These are phyloP conservation scores for Caenorhabditis remanei DNA, from an alignment of 1,140 invertebrate species.

Conservation along the genomic window DNA sequence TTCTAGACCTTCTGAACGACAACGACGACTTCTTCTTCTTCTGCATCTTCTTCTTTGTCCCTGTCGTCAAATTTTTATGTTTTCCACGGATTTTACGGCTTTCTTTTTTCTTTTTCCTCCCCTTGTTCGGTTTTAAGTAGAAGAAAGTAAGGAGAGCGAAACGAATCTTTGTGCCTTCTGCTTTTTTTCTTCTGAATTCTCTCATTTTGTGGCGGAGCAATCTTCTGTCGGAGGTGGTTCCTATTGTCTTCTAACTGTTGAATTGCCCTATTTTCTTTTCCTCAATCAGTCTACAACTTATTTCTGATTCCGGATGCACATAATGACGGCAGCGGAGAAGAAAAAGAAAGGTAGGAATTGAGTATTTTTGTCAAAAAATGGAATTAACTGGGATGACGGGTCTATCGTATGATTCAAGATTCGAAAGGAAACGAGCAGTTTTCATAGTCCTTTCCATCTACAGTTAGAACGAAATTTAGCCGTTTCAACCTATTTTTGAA, in stretches of 20 bases:
- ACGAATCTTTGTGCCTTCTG: conserved; percentile 8
- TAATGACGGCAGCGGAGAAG: background rate
- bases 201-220: background rate
- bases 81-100: conserved; percentile 49
- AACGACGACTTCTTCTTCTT: conserved; percentile 5
- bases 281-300: background rate
- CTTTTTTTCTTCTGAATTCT: conserved; percentile 1
- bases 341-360: conserved; percentile 11
- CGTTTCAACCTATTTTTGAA: too few species aligned
- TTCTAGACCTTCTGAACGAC: conserved; percentile 26
- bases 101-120: background rate
- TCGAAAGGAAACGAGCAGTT: too few species aligned
- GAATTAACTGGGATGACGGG: background rate
- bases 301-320: background rate
- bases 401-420: too few species aligned
- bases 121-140: conserved; percentile 35
- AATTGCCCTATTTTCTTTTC: background rate
- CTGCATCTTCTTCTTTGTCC: conserved; percentile 10
- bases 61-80: conserved; percentile 54
- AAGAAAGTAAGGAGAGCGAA: background rate
- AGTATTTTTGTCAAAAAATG: background rate
- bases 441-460: too few species aligned
- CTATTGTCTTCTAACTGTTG: conserved; percentile 39
- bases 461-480: too few species aligned
- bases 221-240: conserved; percentile 18